phyloP scores from a whole-genome alignment of 2,113 vertebrate genomes.

The Nothobranchius furzeri region DNA sequence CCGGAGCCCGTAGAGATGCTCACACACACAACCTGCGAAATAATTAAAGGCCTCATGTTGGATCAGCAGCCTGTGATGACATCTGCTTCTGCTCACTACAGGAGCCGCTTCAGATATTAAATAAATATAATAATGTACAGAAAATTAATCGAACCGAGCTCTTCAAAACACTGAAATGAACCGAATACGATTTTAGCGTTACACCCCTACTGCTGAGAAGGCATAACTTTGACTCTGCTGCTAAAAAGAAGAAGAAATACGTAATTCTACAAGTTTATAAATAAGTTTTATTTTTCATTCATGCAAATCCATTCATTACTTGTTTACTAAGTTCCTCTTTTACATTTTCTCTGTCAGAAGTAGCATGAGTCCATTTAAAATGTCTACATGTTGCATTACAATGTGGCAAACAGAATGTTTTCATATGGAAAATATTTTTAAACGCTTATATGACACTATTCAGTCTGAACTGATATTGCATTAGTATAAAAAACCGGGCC shows the following conservation, averaged over 20 bases:
- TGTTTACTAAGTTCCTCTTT: conserved; percentile 42
- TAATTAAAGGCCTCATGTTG: no score
- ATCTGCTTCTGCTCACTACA: no score
- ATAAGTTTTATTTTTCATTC: conserved; percentile 70
- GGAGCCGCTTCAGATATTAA: no score
- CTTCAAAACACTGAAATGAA: no score
- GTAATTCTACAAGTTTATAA: conserved; percentile 44
- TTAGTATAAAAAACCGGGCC: conserved; percentile 19
- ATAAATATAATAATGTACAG: no score
- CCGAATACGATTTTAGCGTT: no score
- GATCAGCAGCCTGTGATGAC: no score
- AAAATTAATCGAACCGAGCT: no score
- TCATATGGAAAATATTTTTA: conserved; percentile 31
- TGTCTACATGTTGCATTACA: conserved; percentile 56
- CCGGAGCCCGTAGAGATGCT: no score
- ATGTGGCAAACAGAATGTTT: conserved; percentile 51
- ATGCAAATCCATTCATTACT: conserved; percentile 76
- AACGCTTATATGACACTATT: conserved; percentile 53
- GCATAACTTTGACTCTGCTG: no score
- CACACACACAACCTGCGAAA: no score
- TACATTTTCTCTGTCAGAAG: conserved; percentile 53
- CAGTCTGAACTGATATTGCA: conserved; percentile 59
- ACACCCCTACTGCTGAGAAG: no score
- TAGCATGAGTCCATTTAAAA: conserved; percentile 28
- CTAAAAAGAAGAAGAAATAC: conserved; percentile 10